Evolutionary conservation across 2,113 vertebrate genomes (phyloP), one percentile per base, ranked within the genome.

Genomic region (Phrynocephalus versicolor): DNA sequence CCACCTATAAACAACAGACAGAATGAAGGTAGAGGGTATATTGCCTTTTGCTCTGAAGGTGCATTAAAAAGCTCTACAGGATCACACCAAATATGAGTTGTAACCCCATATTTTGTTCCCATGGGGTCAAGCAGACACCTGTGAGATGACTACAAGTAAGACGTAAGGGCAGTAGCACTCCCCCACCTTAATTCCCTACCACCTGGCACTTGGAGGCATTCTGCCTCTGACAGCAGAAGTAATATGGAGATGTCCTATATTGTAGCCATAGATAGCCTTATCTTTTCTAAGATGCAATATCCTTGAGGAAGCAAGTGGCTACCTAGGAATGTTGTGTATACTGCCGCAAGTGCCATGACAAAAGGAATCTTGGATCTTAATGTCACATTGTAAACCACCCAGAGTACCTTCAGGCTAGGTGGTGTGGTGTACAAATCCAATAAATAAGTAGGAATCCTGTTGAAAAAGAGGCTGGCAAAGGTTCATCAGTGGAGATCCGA

Each of bases 1-100:
- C 96, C 96, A 97, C 41, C 97, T 97, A 86, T 12, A 64, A 75
- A 45, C 82, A 45, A 89, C 37, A 65, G 1, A 27, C 27, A 85
- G n/a, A 81, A 60, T 33, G 21, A 41, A n/a, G 57, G 64, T 74
- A 73, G n/a, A 65, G n/a, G 21, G 35, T 39, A 23, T 37, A 83
- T 90, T 51, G 82, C 0, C 4, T 82, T 57, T 70, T 73, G 74
- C 62, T 18, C 0, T 2, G 65, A 27, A 27, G 25, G 30, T 30
- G 25, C 8, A 67, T 25, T 9, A 30, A 67, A 67, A 10, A 30
- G 27, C 64, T 6, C 13, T 67, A 6, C 27, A 10, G 13, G 64
- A 67, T 67, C 64, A 67, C 64, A 67, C 7, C 27, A 67, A 67
- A 67, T 6, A 51, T 51, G 45, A 51, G 10, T 5, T 51, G 45